These are phyloP conservation scores for Bactericera cockerelli DNA, from an alignment of 1,140 invertebrate genomes.

Conservation along the genomic window DNA sequence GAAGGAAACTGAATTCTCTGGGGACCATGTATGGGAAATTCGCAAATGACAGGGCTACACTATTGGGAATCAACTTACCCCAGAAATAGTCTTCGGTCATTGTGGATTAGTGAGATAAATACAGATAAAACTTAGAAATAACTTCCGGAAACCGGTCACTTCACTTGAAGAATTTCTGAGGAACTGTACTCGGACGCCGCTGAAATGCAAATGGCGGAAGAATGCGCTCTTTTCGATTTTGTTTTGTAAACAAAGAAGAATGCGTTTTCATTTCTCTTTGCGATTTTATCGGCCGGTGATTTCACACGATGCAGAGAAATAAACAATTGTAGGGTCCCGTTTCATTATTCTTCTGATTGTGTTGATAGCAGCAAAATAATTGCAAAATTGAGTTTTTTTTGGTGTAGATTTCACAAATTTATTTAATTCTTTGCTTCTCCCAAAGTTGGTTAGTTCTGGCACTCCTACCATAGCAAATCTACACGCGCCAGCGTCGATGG, in stretches of 20 bases:
- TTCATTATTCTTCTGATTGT: too few relatives aligned
- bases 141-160: background rate
- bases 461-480: too few relatives aligned
- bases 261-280: too few relatives aligned
- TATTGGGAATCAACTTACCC: conserved; percentile 20
- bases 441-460: too few relatives aligned
- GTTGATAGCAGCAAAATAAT: too few relatives aligned
- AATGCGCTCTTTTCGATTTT: background rate
- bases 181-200: background rate
- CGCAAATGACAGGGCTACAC: background rate
- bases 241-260: background rate
- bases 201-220: conserved; percentile 14
- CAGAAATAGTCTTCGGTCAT: conserved; percentile 27
- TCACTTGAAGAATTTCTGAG: background rate
- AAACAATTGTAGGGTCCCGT: too few relatives aligned
- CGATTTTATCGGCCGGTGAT: too few relatives aligned
- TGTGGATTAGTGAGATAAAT: conserved; percentile 15
- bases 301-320: too few relatives aligned
- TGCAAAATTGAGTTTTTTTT: too few relatives aligned
- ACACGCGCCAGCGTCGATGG: too few relatives aligned
- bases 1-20: background rate
- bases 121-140: conserved; percentile 7
- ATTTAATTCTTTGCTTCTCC: too few relatives aligned
- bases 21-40: background rate
- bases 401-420: too few relatives aligned